A percentile compares a stretch with the other conserved stretches of the same genome.
Conservation (phyloP, 1,140 invertebrate genomes). For the Lucilia sericata region DNA sequence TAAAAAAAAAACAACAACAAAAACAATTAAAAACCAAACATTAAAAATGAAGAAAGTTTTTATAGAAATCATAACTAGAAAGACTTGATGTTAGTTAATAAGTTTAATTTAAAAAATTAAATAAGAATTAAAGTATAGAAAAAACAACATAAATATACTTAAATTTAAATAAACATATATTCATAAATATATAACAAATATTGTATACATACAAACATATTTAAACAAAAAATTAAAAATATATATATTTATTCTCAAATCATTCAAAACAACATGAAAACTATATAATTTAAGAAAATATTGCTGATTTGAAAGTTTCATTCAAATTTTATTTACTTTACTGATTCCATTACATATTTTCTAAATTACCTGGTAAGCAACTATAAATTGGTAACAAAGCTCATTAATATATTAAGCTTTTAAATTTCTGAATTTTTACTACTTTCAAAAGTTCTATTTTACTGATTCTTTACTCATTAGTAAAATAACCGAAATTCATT, state of each 20-base stretch:
- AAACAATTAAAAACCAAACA: neutral
- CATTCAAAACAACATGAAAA: neutral
- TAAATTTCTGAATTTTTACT: no score
- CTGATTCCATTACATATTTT: no score
- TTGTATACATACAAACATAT: neutral
- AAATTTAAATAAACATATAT: neutral
- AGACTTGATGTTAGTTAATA: slow-evolving; percentile 20
- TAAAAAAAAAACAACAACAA: neutral
- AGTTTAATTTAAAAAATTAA: neutral
- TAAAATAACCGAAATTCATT: no score
- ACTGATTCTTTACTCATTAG: no score
- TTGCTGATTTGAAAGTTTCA: no score
- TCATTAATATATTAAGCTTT: no score
- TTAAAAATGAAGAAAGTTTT: slow-evolving; percentile 6
- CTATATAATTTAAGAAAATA: no score
- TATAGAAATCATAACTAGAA: slow-evolving; percentile 22
- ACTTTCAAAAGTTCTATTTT: no score
- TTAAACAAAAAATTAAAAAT: neutral
- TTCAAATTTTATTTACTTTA: no score
- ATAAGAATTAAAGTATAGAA: neutral
- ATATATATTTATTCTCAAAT: neutral
- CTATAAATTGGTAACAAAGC: no score
- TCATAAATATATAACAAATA: neutral
- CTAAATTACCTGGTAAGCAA: no score
- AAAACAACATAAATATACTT: neutral